phyloP scores from a whole-genome alignment of 2,113 vertebrate species.

The Zosterops hypoxanthus region DNA sequence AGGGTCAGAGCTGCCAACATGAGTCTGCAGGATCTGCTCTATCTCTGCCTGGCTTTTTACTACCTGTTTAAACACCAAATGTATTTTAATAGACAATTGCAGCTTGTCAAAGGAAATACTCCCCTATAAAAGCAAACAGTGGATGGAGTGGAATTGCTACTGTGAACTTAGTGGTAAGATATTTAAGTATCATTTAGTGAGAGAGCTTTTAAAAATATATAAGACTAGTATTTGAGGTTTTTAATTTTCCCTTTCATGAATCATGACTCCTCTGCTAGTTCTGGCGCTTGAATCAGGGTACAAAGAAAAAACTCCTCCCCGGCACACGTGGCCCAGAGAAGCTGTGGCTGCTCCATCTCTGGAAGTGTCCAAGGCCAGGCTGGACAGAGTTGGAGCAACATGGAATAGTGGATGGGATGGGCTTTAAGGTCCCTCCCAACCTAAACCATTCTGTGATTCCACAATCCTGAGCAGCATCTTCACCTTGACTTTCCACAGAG shows the following conservation, averaged over 20 bases:
- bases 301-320: neutral
- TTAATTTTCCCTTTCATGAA: neutral
- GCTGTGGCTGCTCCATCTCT: neutral
- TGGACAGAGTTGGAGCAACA: accelerated
- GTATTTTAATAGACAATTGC: neutral
- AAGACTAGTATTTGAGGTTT: neutral
- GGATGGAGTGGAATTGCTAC: neutral
- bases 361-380: neutral
- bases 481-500: accelerated
- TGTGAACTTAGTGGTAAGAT: neutral
- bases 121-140: neutral
- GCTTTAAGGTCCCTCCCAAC: neutral
- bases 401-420: neutral
- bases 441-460: neutral
- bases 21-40: neutral
- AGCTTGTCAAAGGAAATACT: neutral
- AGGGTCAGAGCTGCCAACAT: neutral
- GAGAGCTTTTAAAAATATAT: neutral
- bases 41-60: neutral
- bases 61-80: neutral
- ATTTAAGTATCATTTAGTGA: neutral
- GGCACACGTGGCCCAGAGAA: neutral
- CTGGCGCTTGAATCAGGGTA: neutral
- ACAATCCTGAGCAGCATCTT: neutral
- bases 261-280: neutral